Conservation (phyloP, 2,888 invertebrate species). For the Acanthopleura granulata region DNA sequence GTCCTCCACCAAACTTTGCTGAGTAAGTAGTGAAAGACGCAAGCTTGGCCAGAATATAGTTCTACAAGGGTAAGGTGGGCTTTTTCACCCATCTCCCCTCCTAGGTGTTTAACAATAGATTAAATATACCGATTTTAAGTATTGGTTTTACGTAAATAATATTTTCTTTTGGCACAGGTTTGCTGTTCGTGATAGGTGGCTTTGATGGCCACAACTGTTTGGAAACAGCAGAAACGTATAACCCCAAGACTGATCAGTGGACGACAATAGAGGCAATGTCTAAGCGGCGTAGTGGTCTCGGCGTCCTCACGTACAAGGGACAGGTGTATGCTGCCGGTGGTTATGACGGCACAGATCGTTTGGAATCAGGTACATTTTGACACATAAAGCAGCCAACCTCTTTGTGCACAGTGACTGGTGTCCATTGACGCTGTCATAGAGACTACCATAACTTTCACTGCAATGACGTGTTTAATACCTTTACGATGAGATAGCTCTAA, state of each 20-base stretch:
- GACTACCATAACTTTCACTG: too few species aligned
- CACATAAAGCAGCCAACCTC: neutral
- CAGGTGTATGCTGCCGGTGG: constrained; percentile 85
- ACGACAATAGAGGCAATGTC: constrained; percentile 78
- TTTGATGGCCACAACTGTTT: constrained; percentile 85
- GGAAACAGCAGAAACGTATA: constrained; percentile 82
- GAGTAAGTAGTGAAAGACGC: too few species aligned
- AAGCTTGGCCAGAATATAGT: too few species aligned
- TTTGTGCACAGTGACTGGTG: neutral
- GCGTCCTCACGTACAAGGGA: constrained; percentile 78
- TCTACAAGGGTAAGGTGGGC: too few species aligned
- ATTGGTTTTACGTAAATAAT: too few species aligned
- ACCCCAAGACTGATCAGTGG: constrained; percentile 81
- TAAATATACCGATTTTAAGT: too few species aligned
- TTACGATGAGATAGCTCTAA: too few species aligned
- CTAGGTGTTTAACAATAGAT: too few species aligned
- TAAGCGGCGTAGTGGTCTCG: constrained; percentile 82
- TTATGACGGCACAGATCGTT: constrained; percentile 81
- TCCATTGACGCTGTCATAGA: neutral
- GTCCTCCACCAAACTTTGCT: too few species aligned
- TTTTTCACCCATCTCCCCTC: too few species aligned
- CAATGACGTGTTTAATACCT: too few species aligned
- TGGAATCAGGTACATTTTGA: constrained; percentile 76
- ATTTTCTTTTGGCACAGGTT: constrained; percentile 55
- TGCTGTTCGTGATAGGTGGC: constrained; percentile 85